Evolutionary conservation across 2,888 invertebrate genomes (phyloP), one percentile per base, ranked within the genome.

Genomic region (Hemaris fuciformis): DNA sequence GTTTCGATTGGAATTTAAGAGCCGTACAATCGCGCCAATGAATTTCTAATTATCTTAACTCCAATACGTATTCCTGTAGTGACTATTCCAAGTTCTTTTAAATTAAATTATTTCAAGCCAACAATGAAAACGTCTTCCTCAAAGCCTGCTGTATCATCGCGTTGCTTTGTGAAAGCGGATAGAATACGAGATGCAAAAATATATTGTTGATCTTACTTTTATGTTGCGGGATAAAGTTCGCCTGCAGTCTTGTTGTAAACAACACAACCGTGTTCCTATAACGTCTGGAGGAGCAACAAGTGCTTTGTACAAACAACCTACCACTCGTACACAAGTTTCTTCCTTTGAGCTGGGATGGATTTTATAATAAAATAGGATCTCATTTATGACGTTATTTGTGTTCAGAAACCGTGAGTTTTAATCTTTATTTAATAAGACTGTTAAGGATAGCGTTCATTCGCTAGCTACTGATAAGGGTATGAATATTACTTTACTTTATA

Each of bases 1-100:
- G 76, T 75, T 84, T 79, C 78, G 80, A 87, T 86, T 87, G 83
- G 77, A 85, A 84, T 85, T 86, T 82, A 85, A 79, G 82, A 80
- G 75, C 74, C 75, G 69, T 75, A 68, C 71, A 66, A 66, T 71
- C 68, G 77, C 79, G 72, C 71, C 70, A 78, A 76, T 77, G 69
- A 77, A 78, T 78, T 77, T 76, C 66, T 78, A 79, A 77, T n/a
- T 68, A 76, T 66, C 67, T 74, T 15, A 5, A 10, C 34, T 22
- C n/a, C 15, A 1, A 45, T 1, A 10, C 20, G 18, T 27, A 18
- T 1, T n/a, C 10, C n/a, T 8, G n/a, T n/a, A 38, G n/a, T 1
- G n/a, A 4, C 3, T 3, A 38, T 38, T 38, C n/a, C n/a, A n/a
- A n/a, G n/a, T 38, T n/a, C n/a, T n/a, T 38, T 38, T n/a, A 38